Conservation (phyloP, 23 tunicate species). For the Oikopleura albicans region DNA sequence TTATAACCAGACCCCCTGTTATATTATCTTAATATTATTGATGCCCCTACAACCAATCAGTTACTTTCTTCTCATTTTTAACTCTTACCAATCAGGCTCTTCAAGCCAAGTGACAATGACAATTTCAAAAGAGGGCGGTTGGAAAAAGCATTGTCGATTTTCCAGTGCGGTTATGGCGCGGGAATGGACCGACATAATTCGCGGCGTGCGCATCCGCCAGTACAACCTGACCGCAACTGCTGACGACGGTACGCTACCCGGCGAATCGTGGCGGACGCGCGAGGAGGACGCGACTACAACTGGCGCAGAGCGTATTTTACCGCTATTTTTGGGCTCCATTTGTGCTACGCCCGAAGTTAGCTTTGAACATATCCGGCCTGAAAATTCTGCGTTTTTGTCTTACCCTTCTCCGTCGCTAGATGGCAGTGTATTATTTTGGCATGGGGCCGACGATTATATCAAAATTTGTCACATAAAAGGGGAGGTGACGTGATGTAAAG, state of each 20-base stretch:
- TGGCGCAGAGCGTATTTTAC: background rate
- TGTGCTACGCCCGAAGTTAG: background rate
- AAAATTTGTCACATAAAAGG: background rate
- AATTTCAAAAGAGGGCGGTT: background rate
- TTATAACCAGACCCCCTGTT: no score
- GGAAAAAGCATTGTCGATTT: background rate
- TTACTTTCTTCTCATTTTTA: no score
- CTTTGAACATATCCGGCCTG: background rate
- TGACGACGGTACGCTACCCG: background rate
- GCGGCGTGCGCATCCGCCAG: background rate
- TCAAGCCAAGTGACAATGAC: background rate
- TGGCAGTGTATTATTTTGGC: slow-evolving; percentile 1
- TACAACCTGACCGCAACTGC: background rate
- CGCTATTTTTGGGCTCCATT: background rate
- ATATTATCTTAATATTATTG: no score
- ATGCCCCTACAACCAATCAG: no score
- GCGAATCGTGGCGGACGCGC: background rate
- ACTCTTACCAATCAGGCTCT: no score
- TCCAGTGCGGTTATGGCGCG: background rate
- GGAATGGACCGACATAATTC: background rate
- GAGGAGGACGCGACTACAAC: background rate
- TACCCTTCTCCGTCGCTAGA: slow-evolving; percentile 6
- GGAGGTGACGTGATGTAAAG: no score
- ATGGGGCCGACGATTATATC: background rate
- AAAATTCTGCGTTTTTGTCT: background rate